phyloP scores from a whole-genome alignment of 2,113 vertebrate species.

The Bos indicus region DNA sequence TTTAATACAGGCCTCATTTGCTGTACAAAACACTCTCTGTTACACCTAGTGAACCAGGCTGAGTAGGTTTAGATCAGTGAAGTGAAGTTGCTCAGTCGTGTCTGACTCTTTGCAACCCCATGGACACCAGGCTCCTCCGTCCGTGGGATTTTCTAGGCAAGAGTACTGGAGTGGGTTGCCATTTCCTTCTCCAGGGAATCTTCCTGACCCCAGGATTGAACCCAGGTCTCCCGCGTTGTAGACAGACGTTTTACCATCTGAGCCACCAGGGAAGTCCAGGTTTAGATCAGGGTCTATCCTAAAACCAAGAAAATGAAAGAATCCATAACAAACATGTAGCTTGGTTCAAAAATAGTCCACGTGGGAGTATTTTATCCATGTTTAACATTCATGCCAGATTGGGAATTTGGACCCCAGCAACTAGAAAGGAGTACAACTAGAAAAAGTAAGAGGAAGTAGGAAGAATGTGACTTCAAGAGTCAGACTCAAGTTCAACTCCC shows the following conservation, averaged over 20 bases:
- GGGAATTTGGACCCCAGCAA: neutral
- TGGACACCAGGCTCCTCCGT: too few species aligned
- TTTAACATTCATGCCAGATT: neutral
- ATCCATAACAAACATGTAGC: neutral
- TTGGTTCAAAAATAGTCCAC: neutral
- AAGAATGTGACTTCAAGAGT: neutral
- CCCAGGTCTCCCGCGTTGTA: too few species aligned
- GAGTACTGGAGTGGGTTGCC: too few species aligned
- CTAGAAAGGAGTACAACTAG: neutral
- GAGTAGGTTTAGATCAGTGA: neutral
- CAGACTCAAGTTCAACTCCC: neutral
- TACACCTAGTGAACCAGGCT: neutral
- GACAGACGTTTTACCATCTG: too few species aligned
- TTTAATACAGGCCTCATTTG: neutral
- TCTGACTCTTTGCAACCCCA: too few species aligned
- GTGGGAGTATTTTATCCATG: neutral
- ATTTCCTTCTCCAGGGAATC: too few species aligned
- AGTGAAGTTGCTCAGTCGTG: too few species aligned
- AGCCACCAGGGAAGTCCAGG: neutral
- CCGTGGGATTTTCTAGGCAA: too few species aligned
- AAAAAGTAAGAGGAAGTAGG: neutral
- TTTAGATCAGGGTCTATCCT: neutral
- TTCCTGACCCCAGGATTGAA: too few species aligned
- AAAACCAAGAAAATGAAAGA: slow-evolving; percentile 9
- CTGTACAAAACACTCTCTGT: neutral